Conservation (phyloP, 2,888 invertebrate species). For the Rugalucina vietnamica region DNA sequence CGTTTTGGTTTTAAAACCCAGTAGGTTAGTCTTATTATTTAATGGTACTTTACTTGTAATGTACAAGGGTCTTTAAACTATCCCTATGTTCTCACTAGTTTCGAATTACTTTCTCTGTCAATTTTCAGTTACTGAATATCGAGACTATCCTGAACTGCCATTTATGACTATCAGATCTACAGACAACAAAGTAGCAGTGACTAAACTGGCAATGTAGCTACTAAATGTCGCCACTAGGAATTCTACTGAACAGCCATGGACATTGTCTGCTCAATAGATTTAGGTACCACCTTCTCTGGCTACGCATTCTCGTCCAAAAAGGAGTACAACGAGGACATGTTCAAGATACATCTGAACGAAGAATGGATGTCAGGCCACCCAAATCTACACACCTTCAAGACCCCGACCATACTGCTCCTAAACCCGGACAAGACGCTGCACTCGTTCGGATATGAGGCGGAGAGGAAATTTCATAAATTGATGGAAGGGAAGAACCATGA, state of each 20-base stretch:
- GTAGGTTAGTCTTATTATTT: no score
- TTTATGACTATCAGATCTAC: no score
- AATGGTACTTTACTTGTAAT: no score
- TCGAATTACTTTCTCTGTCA: no score
- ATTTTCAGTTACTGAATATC: no score
- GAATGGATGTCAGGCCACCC: slow-evolving; percentile 71
- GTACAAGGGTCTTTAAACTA: no score
- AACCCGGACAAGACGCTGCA: slow-evolving; percentile 62
- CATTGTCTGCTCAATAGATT: slow-evolving; percentile 51
- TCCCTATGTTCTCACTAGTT: no score
- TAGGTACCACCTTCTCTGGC: slow-evolving; percentile 63
- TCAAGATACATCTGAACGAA: slow-evolving; percentile 63
- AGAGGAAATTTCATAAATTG: slow-evolving; percentile 64
- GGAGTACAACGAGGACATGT: slow-evolving; percentile 56
- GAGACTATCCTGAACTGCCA: no score
- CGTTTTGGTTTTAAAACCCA: no score
- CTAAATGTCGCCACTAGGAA: neutral
- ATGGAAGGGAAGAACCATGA: slow-evolving; percentile 64
- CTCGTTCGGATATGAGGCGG: slow-evolving; percentile 70
- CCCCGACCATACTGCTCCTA: slow-evolving; percentile 61
- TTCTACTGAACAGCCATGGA: slow-evolving; percentile 32
- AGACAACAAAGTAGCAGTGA: no score
- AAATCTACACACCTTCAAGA: slow-evolving; percentile 64
- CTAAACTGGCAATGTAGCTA: no score
- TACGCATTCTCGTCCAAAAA: slow-evolving; percentile 62